A percentile compares a stretch with the other conserved stretches of the same genome.
These are phyloP conservation scores for Pseudomugil tenellus DNA, from an alignment of 2,797 vertebrate species.

Conservation along the genomic window DNA sequence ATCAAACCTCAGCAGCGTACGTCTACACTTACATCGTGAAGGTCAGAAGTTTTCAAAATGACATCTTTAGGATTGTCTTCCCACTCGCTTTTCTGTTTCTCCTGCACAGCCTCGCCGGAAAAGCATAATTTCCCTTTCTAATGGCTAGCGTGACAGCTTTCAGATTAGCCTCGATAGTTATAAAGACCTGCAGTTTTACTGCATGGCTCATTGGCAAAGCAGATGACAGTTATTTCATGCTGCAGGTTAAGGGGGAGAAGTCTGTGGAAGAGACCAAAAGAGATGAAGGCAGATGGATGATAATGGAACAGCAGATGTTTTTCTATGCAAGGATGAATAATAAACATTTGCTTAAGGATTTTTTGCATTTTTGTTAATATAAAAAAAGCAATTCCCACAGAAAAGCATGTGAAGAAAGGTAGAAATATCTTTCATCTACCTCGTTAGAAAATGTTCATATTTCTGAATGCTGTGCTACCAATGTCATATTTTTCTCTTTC, in stretches of 20 bases:
- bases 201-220: constrained; percentile 71
- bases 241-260: constrained; percentile 54
- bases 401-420: constrained; percentile 14
- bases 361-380: constrained; percentile 49
- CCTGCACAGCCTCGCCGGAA: constrained; percentile 31
- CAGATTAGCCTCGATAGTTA: constrained; percentile 69
- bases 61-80: constrained; percentile 42
- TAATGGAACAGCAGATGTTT: constrained; percentile 63
- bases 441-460: constrained; percentile 33
- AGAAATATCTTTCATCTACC: constrained; percentile 24
- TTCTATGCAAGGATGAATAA: constrained; percentile 37
- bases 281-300: constrained; percentile 67
- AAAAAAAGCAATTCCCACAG: constrained; percentile 24
- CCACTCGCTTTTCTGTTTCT: constrained; percentile 32
- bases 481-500: background rate
- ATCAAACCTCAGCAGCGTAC: constrained; percentile 30
- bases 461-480: background rate
- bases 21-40: constrained; percentile 2
- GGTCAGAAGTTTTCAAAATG: constrained; percentile 58
- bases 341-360: constrained; percentile 60
- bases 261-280: constrained; percentile 26
- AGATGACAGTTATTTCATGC: constrained; percentile 72
- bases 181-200: constrained; percentile 60
- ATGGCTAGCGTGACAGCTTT: constrained; percentile 47
- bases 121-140: constrained; percentile 55